These are phyloP conservation scores for Chironomus striatipennis DNA, from an alignment of 1,140 invertebrate genomes.

Conservation along the genomic window DNA sequence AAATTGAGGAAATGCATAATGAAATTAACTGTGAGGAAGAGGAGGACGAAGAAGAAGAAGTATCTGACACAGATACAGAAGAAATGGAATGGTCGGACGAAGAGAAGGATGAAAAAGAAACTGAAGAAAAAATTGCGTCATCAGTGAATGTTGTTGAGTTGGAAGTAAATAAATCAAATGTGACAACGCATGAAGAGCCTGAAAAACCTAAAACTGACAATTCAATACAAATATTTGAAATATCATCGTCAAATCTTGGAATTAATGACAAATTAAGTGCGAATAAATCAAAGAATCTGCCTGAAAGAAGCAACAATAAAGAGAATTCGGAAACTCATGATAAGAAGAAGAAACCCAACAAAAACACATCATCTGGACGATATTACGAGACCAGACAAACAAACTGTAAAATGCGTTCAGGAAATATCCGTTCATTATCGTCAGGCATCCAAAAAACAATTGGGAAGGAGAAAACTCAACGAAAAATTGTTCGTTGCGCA, in stretches of 20 bases:
- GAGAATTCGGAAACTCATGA: not conserved
- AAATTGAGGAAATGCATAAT: not conserved
- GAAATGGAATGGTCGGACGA: constrained; percentile 1
- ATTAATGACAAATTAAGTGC: not conserved
- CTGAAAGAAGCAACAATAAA: not conserved
- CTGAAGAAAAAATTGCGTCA: not conserved
- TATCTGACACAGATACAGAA: not conserved
- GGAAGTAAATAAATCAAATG: not conserved
- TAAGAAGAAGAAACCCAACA: not conserved
- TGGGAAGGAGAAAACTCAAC: not conserved
- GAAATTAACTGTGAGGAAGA: not conserved
- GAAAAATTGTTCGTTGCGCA: not conserved
- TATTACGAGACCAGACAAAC: not conserved
- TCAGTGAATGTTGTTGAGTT: not conserved
- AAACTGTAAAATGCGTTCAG: not conserved
- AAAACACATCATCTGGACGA: not conserved
- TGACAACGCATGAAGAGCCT: not conserved
- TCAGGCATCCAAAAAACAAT: not conserved
- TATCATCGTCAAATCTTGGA: not conserved
- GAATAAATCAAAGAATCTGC: not conserved
- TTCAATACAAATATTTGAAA: constrained; percentile 10
- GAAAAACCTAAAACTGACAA: not conserved
- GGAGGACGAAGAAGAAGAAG: not conserved
- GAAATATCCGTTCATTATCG: not conserved
- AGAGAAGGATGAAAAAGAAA: not conserved